Percentiles rank a stretch among this genome's conserved stretches.
phyloP scores from a whole-genome alignment of 92 coral and sea anemone genomes.

The Siderastrea siderea region DNA sequence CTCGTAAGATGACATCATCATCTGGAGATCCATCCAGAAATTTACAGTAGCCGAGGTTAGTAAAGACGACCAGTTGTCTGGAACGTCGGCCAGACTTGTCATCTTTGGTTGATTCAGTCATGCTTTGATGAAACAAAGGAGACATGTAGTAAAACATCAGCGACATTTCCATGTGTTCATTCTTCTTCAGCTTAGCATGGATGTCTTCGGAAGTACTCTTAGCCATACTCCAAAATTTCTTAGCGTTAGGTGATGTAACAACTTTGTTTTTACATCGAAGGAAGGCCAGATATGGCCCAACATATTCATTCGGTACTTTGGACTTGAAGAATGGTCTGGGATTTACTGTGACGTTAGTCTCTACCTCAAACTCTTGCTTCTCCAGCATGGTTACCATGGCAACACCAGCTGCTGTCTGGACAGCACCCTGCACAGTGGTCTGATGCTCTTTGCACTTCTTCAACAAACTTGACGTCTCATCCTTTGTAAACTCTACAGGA shows the following conservation, averaged over 20 bases:
- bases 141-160: background rate
- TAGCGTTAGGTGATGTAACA: background rate
- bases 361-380: background rate
- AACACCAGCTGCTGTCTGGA: constrained; percentile 21
- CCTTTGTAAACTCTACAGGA: constrained; percentile 25
- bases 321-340: constrained; percentile 11
- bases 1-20: constrained; percentile 15
- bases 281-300: background rate
- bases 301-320: constrained; percentile 8
- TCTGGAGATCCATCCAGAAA: constrained; percentile 21
- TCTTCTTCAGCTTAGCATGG: constrained; percentile 3
- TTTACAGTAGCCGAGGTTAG: constrained; percentile 7
- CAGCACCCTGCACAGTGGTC: constrained; percentile 3
- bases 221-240: background rate
- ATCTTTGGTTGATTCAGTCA: background rate
- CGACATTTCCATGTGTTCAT: constrained; percentile 3
- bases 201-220: background rate
- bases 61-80: constrained; percentile 5
- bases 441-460: constrained; percentile 16
- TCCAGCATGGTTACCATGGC: constrained; percentile 17
- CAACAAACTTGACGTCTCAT: background rate
- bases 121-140: background rate
- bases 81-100: background rate
- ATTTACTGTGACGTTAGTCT: background rate
- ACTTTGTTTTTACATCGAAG: background rate